These are phyloP conservation scores for Gila orcuttii DNA, from an alignment of 2,113 vertebrate genomes.

Conservation along the genomic window DNA sequence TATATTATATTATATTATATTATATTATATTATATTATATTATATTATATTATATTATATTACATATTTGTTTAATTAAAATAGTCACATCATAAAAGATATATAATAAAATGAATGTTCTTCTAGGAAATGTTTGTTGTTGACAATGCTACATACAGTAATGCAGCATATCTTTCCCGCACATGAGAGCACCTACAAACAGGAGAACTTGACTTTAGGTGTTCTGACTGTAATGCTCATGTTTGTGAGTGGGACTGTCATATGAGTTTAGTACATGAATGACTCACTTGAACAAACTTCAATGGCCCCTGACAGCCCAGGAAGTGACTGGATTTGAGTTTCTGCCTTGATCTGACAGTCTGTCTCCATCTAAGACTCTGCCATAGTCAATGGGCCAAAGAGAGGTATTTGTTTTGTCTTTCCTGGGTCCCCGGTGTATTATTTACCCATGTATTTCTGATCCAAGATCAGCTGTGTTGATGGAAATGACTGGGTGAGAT, in stretches of 20 bases:
- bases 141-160: background rate
- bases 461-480: constrained; percentile 3
- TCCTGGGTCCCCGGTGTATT: background rate
- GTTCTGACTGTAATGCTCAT: constrained; percentile 5
- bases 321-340: constrained; percentile 54
- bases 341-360: constrained; percentile 46
- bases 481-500: background rate
- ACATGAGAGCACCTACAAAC: background rate
- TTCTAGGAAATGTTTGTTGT: background rate
- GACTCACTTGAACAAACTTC: background rate
- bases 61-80: too few species aligned
- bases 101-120: background rate
- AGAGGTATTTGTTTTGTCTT: constrained; percentile 9
- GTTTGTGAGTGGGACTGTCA: background rate
- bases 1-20: too few species aligned
- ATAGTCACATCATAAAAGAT: too few species aligned
- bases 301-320: constrained; percentile 18
- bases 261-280: constrained; percentile 24
- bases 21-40: background rate
- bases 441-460: constrained; percentile 11
- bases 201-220: background rate
- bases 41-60: too few species aligned
- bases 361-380: constrained; percentile 62
- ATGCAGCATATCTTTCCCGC: background rate
- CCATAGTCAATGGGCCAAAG: background rate